These are phyloP conservation scores for Halcyon malimbica DNA, from an alignment of 2,113 vertebrate species.

Conservation along the genomic window DNA sequence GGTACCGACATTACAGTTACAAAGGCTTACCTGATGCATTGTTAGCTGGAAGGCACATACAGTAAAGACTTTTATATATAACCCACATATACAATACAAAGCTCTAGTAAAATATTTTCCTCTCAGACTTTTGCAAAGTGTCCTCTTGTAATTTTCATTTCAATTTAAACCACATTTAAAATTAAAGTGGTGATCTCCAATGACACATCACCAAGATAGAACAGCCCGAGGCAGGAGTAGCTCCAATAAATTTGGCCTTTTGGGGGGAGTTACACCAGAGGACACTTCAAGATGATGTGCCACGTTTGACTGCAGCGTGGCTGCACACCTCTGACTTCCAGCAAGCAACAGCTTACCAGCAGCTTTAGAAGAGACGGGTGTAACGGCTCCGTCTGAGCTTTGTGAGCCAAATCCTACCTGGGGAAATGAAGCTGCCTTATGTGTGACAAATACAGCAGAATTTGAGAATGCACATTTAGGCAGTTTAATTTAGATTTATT, in stretches of 20 bases:
- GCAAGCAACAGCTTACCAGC: not conserved
- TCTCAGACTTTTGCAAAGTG: not conserved
- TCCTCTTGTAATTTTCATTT: slow-evolving; percentile 29
- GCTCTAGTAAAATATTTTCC: slow-evolving; percentile 8
- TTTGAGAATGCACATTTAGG: not conserved
- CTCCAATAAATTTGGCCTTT: slow-evolving; percentile 53
- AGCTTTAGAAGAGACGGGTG: not conserved
- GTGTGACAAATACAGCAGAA: not conserved
- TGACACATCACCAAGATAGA: slow-evolving; percentile 3
- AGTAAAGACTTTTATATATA: not conserved
- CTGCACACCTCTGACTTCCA: not conserved
- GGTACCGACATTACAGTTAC: not conserved
- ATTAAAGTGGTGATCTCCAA: slow-evolving; percentile 28
- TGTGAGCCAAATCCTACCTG: not conserved
- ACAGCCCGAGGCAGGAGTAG: slow-evolving; percentile 18
- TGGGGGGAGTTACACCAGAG: slow-evolving; percentile 29
- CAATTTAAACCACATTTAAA: slow-evolving; percentile 53
- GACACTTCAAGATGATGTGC: not conserved
- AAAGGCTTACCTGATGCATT: not conserved
- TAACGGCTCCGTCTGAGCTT: not conserved
- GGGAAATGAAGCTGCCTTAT: not conserved
- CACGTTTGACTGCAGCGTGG: not conserved
- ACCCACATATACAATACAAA: not conserved
- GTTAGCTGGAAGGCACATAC: not conserved
- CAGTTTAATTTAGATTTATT: not conserved